Percentiles rank a stretch among this genome's conserved stretches.
These are phyloP conservation scores for Muscicapa comitata DNA, from an alignment of 2,797 vertebrate genomes.

Conservation along the genomic window DNA sequence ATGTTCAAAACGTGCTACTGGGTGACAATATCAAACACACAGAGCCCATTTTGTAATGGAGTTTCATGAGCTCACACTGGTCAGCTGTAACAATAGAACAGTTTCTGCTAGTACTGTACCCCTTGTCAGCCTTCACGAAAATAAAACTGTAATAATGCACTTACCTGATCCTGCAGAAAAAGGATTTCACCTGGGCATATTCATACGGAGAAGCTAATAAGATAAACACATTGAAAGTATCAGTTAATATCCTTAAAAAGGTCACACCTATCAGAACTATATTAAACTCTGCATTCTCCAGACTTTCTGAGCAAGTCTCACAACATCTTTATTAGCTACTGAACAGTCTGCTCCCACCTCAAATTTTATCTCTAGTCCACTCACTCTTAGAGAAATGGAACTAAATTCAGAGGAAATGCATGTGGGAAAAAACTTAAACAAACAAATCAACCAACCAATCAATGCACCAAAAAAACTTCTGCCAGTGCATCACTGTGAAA, in stretches of 20 bases:
- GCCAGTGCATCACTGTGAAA: not conserved
- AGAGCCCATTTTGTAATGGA: not conserved
- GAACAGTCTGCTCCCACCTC: not conserved
- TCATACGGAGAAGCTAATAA: conserved; percentile 76
- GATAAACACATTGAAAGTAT: not conserved
- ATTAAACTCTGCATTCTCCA: not conserved
- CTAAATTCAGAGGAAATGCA: not conserved
- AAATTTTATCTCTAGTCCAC: not conserved
- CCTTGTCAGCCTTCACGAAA: not conserved
- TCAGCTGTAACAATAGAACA: not conserved
- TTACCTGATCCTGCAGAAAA: conserved; percentile 93
- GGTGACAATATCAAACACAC: not conserved
- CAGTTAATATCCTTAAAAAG: not conserved
- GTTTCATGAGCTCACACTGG: not conserved
- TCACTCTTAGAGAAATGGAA: not conserved
- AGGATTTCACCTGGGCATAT: conserved; percentile 87
- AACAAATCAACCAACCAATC: not conserved
- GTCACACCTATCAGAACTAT: not conserved
- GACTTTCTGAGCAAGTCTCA: not conserved
- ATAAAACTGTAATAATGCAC: not conserved
- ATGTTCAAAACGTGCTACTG: not conserved
- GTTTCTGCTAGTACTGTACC: not conserved
- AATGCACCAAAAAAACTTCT: rapidly evolving
- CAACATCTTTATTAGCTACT: not conserved
- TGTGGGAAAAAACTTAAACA: rapidly evolving